Evolutionary conservation across 2,797 vertebrate species (phyloP).

Genomic region (Melanotaenia parkinsoni): DNA sequence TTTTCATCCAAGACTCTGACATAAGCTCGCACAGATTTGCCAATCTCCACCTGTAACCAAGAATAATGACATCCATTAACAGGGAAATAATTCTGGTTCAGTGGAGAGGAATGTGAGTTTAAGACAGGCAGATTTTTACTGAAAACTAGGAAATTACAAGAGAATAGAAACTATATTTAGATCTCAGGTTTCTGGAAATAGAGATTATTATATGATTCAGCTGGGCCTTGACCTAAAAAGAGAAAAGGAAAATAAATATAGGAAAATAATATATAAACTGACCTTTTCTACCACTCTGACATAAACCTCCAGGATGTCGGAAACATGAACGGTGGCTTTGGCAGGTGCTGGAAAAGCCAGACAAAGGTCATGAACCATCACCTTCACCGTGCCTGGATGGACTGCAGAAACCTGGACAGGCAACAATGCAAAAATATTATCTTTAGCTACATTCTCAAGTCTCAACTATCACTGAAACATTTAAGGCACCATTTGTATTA

Average conservation of each 20-base stretch:
- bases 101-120: conserved; percentile 26
- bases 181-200: conserved; percentile 22
- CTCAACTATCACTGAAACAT: neutral
- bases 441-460: neutral
- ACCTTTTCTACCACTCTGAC: conserved; percentile 97
- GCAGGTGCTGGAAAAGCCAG: conserved; percentile 80
- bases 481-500: neutral
- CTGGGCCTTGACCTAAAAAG: neutral
- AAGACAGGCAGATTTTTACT: conserved; percentile 14
- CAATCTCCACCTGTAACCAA: conserved; percentile 92
- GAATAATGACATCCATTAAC: conserved; percentile 33
- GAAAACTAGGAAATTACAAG: conserved; percentile 1
- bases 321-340: conserved; percentile 86
- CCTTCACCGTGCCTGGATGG: conserved; percentile 81
- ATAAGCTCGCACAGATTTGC: conserved; percentile 90
- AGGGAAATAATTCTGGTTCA: conserved; percentile 23
- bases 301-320: conserved; percentile 92
- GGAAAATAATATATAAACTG: conserved; percentile 57
- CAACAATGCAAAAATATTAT: conserved; percentile 6
- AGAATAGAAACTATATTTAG: conserved; percentile 24
- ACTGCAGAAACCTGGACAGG: conserved; percentile 86
- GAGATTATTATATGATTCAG: conserved; percentile 4
- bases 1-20: conserved; percentile 91
- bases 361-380: conserved; percentile 92
- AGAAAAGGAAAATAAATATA: neutral